Percentiles rank a stretch among this genome's conserved stretches.
Conservation (phyloP, 2,888 invertebrate genomes). For the Erynnis tages region DNA sequence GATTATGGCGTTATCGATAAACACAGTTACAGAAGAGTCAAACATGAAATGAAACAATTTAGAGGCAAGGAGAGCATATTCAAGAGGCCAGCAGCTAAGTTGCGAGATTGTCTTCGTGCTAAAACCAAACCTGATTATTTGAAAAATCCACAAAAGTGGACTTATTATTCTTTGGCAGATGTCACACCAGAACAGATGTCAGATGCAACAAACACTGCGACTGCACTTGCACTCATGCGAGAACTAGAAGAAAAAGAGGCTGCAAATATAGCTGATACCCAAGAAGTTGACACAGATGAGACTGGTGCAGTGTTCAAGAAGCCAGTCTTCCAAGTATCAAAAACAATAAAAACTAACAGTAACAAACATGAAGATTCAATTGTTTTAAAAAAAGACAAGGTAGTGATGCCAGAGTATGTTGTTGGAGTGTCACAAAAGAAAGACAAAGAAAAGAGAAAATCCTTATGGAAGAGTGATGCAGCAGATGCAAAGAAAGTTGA, state of each 20-base stretch:
- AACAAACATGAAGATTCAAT: constrained; percentile 51
- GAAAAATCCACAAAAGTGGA: constrained; percentile 91
- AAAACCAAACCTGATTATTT: constrained; percentile 74
- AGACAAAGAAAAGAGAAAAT: constrained; percentile 69
- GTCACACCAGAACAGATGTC: constrained; percentile 89
- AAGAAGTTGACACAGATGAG: constrained; percentile 52
- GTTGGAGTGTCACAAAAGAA: constrained; percentile 84
- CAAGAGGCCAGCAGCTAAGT: constrained; percentile 86
- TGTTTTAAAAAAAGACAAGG: constrained; percentile 84
- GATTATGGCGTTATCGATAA: constrained; percentile 59
- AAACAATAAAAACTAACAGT: constrained; percentile 49
- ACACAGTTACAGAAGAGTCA: constrained; percentile 59
- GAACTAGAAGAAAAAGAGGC: constrained; percentile 82
- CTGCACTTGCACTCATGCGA: constrained; percentile 88
- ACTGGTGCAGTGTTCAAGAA: constrained; percentile 60
- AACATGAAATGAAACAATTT: constrained; percentile 82
- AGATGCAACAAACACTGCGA: constrained; percentile 87
- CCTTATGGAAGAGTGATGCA: constrained; percentile 35
- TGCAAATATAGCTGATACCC: constrained; percentile 38
- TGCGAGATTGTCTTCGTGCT: constrained; percentile 78
- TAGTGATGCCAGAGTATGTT: constrained; percentile 92
- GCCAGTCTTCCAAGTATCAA: constrained; percentile 64
- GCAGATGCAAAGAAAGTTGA: constrained; percentile 48
- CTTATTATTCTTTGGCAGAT: constrained; percentile 89
- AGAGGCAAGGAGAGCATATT: constrained; percentile 90